Percentiles rank a stretch among this genome's conserved stretches.
These are phyloP conservation scores for Agriotes lineatus DNA, from an alignment of 2,888 invertebrate species.

Conservation along the genomic window DNA sequence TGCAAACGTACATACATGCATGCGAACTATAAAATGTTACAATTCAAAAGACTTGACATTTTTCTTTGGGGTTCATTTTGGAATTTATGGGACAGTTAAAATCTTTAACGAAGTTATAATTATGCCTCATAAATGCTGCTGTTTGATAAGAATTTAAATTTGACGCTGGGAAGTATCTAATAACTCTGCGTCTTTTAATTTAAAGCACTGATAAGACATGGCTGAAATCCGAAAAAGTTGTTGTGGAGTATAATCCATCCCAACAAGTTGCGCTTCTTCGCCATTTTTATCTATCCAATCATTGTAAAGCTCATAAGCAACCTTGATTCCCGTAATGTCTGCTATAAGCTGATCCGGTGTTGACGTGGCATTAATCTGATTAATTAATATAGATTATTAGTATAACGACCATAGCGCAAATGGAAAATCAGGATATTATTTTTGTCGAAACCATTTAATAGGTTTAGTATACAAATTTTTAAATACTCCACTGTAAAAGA, in stretches of 20 bases:
- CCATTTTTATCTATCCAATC: slow-evolving; percentile 77
- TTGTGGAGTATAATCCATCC: slow-evolving; percentile 75
- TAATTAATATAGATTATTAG: no score
- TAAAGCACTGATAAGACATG: slow-evolving; percentile 24
- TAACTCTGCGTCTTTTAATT: slow-evolving; percentile 4
- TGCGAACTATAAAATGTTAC: not conserved
- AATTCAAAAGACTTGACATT: slow-evolving; percentile 21
- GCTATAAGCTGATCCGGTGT: slow-evolving; percentile 93
- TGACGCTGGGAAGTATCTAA: slow-evolving; percentile 1
- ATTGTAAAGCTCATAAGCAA: slow-evolving; percentile 85
- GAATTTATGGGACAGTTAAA: slow-evolving; percentile 32
- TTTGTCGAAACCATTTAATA: no score
- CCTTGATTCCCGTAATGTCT: slow-evolving; percentile 90
- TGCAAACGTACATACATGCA: no score
- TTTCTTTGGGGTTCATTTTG: slow-evolving; percentile 30
- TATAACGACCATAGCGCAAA: no score
- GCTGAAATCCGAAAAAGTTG: slow-evolving; percentile 66
- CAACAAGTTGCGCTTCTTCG: slow-evolving; percentile 76
- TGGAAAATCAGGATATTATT: no score
- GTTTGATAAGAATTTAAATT: slow-evolving; percentile 14
- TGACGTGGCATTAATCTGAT: slow-evolving; percentile 86
- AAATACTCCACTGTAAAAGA: no score
- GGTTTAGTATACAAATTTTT: no score
- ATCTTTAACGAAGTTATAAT: slow-evolving; percentile 27
- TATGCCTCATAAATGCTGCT: slow-evolving; percentile 20